These are phyloP conservation scores for Calonectris borealis DNA, from an alignment of 2,113 vertebrate species.

Conservation along the genomic window DNA sequence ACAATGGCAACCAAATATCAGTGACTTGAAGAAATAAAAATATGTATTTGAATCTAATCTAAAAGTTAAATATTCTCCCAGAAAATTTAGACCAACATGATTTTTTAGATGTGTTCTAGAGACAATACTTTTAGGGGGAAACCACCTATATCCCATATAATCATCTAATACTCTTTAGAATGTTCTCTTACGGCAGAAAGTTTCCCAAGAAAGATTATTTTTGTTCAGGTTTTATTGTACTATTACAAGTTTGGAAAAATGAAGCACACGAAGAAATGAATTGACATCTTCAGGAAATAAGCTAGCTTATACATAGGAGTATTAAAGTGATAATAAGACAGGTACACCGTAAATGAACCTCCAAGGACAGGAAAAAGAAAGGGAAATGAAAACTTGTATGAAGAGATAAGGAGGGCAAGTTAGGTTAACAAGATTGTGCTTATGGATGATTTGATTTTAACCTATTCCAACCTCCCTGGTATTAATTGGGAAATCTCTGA, in stretches of 20 bases:
- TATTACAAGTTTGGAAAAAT: neutral
- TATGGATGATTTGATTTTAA: slow-evolving; percentile 17
- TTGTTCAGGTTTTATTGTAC: neutral
- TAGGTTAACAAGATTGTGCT: neutral
- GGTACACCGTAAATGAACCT: neutral
- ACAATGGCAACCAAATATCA: neutral
- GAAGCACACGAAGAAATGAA: neutral
- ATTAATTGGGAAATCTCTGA: neutral
- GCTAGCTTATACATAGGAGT: neutral
- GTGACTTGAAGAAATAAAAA: neutral
- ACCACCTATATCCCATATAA: neutral
- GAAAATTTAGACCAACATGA: neutral
- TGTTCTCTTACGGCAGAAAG: neutral
- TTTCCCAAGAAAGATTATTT: neutral
- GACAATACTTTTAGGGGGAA: neutral
- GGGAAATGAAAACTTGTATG: neutral
- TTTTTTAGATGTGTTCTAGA: neutral
- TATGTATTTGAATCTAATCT: neutral
- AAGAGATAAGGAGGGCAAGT: neutral
- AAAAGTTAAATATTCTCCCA: neutral
- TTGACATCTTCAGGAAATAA: neutral
- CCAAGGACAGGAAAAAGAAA: neutral
- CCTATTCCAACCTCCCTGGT: neutral
- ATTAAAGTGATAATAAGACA: neutral
- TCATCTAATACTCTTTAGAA: neutral